A percentile compares a stretch with the other conserved stretches of the same genome.
These are phyloP conservation scores for Nylanderia fulva DNA, from an alignment of 1,140 invertebrate genomes.

Conservation along the genomic window DNA sequence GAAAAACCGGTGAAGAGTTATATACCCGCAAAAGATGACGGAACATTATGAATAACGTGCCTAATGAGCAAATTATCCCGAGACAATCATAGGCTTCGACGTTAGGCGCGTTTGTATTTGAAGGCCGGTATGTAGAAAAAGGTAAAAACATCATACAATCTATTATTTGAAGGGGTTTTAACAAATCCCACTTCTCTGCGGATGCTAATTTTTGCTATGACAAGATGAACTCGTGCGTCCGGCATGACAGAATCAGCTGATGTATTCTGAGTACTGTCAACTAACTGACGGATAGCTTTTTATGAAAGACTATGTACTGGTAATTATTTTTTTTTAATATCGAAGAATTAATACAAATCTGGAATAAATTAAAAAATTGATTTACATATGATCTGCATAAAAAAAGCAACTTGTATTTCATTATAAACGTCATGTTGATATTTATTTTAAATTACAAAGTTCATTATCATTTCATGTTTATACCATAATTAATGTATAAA, in stretches of 20 bases:
- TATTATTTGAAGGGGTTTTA: background rate
- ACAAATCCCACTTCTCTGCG: background rate
- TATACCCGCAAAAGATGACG: slow-evolving; percentile 25
- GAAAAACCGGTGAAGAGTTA: slow-evolving; percentile 7
- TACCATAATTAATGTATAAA: background rate
- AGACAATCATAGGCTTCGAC: slow-evolving; percentile 5
- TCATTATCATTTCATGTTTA: background rate
- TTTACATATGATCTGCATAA: background rate
- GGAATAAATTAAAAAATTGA: background rate
- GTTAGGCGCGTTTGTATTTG: slow-evolving; percentile 1
- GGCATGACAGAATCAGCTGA: background rate
- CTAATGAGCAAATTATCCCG: slow-evolving; percentile 17
- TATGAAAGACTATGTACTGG: too few species aligned
- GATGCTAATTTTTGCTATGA: background rate
- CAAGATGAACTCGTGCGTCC: background rate
- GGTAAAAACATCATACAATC: slow-evolving; percentile 36
- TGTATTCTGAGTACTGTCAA: background rate
- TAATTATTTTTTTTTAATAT: background rate
- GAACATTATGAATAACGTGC: slow-evolving; percentile 12
- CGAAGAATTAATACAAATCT: background rate
- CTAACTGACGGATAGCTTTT: background rate
- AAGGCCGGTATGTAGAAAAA: slow-evolving; percentile 17
- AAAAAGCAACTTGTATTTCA: background rate
- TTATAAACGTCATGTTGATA: background rate
- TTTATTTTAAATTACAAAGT: background rate